Percentiles rank a stretch among this genome's conserved stretches.
Evolutionary conservation across 2,113 vertebrate genomes (phyloP).

Genomic region (Pardalotus punctatus): DNA sequence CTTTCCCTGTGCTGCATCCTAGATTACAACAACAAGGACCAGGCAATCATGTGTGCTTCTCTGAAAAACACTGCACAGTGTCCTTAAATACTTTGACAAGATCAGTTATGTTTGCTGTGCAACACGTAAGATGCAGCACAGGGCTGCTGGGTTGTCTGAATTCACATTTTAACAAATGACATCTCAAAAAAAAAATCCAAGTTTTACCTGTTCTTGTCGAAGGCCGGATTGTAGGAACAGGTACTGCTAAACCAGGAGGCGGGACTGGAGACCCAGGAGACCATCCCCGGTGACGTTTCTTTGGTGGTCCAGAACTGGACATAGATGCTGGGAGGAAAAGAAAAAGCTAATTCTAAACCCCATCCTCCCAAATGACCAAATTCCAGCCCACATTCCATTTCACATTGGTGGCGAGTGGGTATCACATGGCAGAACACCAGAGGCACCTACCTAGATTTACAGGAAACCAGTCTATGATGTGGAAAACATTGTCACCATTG

Average conservation of each 20-base stretch:
- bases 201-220: conserved; percentile 78
- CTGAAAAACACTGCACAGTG: background rate
- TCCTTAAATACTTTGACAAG: background rate
- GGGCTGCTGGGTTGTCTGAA: background rate
- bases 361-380: background rate
- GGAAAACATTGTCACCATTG: background rate
- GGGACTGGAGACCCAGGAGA: conserved; percentile 83
- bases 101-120: background rate
- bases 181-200: background rate
- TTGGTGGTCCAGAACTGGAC: conserved; percentile 90
- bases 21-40: background rate
- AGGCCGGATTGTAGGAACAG: conserved; percentile 85
- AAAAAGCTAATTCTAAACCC: background rate
- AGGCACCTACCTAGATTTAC: background rate
- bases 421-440: background rate
- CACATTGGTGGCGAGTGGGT: background rate
- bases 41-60: background rate
- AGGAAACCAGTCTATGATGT: background rate
- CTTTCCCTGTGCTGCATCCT: background rate
- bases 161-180: background rate
- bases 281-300: conserved; percentile 97
- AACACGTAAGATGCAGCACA: background rate
- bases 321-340: conserved; percentile 75
- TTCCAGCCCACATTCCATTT: background rate
- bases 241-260: conserved; percentile 77